Evolutionary conservation across 2,113 vertebrate species (phyloP).

Genomic region (Peromyscus maniculatus): DNA sequence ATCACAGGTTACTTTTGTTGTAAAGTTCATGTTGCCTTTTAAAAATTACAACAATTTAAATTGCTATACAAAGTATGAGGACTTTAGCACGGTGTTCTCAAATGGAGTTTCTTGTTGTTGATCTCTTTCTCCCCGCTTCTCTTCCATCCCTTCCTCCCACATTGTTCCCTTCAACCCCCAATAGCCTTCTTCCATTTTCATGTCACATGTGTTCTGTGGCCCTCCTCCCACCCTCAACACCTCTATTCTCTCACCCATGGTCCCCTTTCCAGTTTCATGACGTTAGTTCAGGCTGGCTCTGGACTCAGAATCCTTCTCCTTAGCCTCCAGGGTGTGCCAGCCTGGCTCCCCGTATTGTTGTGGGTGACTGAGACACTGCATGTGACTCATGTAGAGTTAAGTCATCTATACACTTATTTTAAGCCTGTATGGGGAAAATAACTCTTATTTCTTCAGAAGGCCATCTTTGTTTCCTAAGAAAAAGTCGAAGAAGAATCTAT

Average conservation of each 20-base stretch:
- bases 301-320: background rate
- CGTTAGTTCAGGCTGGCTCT: background rate
- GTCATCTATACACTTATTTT: background rate
- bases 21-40: background rate
- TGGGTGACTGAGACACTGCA: background rate
- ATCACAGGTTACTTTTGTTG: background rate
- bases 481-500: background rate
- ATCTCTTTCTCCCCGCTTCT: background rate
- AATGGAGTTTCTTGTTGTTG: background rate
- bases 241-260: background rate
- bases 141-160: no score
- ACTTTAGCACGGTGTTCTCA: background rate
- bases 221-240: background rate
- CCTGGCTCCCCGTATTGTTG: background rate
- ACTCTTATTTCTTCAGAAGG: slow-evolving; percentile 14
- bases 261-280: background rate
- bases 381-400: background rate
- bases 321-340: background rate
- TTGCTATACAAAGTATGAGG: background rate
- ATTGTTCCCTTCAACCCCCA: background rate
- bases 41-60: background rate
- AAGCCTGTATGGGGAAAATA: background rate
- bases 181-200: background rate
- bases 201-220: background rate
- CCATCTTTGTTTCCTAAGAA: background rate